Base-by-base conservation (phyloP, 2,113 vertebrate genomes). In the Nycticebus coucang region DNA sequence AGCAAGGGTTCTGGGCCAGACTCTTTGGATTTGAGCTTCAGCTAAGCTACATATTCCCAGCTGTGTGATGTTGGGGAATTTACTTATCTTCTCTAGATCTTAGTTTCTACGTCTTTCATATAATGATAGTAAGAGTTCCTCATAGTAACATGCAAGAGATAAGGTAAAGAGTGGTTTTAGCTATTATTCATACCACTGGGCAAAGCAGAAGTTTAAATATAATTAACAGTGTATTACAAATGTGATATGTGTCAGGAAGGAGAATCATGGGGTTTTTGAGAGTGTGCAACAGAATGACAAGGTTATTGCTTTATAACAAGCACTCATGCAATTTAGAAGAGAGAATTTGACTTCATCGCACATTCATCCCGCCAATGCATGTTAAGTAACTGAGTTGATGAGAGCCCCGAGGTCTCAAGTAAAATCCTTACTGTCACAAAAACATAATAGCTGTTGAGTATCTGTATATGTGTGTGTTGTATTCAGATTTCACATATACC, bases 181-280 rank as follows among this genome's bases (percentile, higher is more conserved):
- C 78, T 83, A 59, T 93, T 80, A 45, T 53, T 89, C 28, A 95
- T 79, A 18, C 8, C 33, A 64, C 21, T 59, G 19, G 69, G 55
- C n/a, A 88, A 71, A 83, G 75, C 12, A 87, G 33, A 97, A 87
- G 33, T 37, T 87, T 53, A 75, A 88, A 75, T 60, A 59, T 92
- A 90, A 72, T 89, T 78, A 82, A 59, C n/a, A 60, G 35, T 87
- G 7, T 66, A 78, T 62, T 78, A 80, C 5, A 87, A 90, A 37
- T 75, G 2, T 50, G 12, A 14, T 77, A 37, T 21, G 10, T 78
- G 41, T 72, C 11, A 89, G 82, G 66, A 96, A 78, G 45, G 11
- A 71, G 4, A 85, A 68, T 87, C 64, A 79, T 3, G 66, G 21
- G 35, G 35, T 41, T 89, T 79, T 45, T 77, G 22, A 75, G 64